These are phyloP conservation scores for Chlorodrepanis virens DNA, from an alignment of 2,113 vertebrate species.

Conservation along the genomic window DNA sequence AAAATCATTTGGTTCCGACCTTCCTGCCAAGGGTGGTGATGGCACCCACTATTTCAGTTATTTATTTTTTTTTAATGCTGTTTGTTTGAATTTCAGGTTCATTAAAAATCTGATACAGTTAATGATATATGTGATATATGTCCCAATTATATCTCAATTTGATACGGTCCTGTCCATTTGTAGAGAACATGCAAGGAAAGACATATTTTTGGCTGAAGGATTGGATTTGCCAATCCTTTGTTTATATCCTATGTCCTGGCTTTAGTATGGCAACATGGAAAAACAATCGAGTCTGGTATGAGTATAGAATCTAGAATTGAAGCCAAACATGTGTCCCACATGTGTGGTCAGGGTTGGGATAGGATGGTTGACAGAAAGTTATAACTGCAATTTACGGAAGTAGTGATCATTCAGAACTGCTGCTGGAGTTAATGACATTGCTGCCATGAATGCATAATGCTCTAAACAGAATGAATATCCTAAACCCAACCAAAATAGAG, in stretches of 20 bases:
- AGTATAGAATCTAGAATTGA: not conserved
- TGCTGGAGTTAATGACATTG: not conserved
- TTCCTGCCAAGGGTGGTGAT: no score
- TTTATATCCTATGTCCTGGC: not conserved
- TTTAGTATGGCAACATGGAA: not conserved
- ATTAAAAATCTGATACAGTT: not conserved
- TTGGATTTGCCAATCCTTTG: not conserved
- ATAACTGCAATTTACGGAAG: not conserved
- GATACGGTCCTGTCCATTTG: not conserved
- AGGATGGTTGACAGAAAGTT: not conserved
- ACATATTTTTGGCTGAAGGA: not conserved
- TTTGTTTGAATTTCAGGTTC: not conserved
- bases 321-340: not conserved
- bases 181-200: not conserved
- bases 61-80: not conserved
- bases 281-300: not conserved
- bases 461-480: not conserved
- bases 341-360: accelerated
- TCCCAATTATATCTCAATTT: not conserved
- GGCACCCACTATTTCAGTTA: not conserved
- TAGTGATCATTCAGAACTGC: not conserved
- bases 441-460: not conserved
- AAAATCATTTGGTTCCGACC: not conserved
- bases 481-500: not conserved
- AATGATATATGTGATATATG: not conserved